Conservation (phyloP, 2,888 invertebrate species). For the Chymomyza amoena region DNA sequence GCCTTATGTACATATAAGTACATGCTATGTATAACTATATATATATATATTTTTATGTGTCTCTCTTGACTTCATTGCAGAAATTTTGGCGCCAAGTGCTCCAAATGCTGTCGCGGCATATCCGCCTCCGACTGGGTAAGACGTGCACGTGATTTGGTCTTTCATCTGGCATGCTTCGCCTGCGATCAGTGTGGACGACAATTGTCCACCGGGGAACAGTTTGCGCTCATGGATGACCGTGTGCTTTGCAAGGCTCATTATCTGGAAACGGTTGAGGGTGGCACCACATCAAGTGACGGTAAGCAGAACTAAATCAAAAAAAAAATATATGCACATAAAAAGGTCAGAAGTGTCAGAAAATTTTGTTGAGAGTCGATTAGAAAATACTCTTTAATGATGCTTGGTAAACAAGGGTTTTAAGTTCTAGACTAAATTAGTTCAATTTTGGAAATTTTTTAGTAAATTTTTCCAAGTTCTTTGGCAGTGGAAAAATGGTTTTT, state of each 20-base stretch:
- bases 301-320: slow-evolving; percentile 69
- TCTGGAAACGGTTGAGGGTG: slow-evolving; percentile 95
- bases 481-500: too few relatives aligned
- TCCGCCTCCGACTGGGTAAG: slow-evolving; percentile 98
- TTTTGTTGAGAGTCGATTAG: background rate
- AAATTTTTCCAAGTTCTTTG: too few relatives aligned
- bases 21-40: background rate
- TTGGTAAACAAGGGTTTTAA: too few relatives aligned
- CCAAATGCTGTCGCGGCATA: slow-evolving; percentile 95
- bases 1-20: background rate
- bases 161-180: slow-evolving; percentile 99
- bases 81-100: slow-evolving; percentile 97
- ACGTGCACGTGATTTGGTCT: slow-evolving; percentile 94
- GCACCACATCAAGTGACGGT: slow-evolving; percentile 94
- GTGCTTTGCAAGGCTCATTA: slow-evolving; percentile 99
- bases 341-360: background rate
- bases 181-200: slow-evolving; percentile 97
- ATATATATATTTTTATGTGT: slow-evolving; percentile 32
- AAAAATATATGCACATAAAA: background rate
- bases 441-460: too few relatives aligned
- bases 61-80: slow-evolving; percentile 81
- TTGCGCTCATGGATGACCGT: slow-evolving; percentile 95
- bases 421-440: too few relatives aligned
- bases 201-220: slow-evolving; percentile 96
- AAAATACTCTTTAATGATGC: background rate